Evolutionary conservation across 2,113 vertebrate species (phyloP).

Genomic region (Leucosticte australis): DNA sequence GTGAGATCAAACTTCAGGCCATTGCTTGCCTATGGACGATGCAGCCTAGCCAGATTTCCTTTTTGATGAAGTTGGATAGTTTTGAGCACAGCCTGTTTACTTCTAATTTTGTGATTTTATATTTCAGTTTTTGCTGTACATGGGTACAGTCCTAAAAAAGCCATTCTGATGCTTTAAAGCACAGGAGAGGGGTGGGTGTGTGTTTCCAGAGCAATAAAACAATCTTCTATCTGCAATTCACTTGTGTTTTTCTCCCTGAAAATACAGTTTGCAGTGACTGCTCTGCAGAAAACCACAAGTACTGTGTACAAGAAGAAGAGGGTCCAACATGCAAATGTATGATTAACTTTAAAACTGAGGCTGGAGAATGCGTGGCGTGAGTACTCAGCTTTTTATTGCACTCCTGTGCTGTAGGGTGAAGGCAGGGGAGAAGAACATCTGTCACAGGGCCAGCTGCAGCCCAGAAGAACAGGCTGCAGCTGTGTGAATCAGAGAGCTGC

Average conservation of each 20-base stretch:
- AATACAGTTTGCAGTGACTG: slow-evolving; percentile 26
- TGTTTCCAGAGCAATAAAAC: not conserved
- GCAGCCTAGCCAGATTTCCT: not conserved
- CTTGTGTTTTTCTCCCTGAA: not conserved
- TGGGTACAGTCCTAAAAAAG: not conserved
- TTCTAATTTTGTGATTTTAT: not conserved
- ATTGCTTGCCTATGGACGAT: not conserved
- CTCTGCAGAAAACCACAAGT: fast-evolving
- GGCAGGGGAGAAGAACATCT: not conserved
- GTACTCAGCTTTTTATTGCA: not conserved
- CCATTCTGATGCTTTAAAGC: not conserved
- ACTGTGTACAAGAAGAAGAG: not conserved
- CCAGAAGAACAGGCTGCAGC: not conserved
- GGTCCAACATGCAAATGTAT: not conserved
- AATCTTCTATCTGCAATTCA: not conserved
- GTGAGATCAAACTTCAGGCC: not conserved
- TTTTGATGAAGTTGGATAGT: not conserved
- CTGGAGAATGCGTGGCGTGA: not conserved
- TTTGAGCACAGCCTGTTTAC: not conserved
- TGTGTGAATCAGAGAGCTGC: not conserved
- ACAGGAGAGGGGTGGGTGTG: not conserved
- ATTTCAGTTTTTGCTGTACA: not conserved
- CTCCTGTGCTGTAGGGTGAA: not conserved
- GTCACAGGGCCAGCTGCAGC: not conserved
- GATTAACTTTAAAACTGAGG: fast-evolving